Base-by-base conservation (phyloP, 2,888 invertebrate species). In the Sthenelais limicola region DNA sequence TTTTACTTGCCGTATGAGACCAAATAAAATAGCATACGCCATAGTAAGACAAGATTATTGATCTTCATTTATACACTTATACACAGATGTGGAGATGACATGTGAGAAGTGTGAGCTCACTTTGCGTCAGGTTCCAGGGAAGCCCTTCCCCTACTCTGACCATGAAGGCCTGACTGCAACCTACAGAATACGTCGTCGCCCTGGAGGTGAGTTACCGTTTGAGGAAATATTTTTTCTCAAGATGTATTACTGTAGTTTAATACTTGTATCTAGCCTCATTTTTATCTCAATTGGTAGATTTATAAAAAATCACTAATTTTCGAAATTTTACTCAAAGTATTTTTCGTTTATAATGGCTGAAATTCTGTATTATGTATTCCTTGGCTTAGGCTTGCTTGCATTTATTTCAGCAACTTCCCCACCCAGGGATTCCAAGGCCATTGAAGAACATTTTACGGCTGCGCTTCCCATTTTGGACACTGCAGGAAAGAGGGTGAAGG, bases 151-250 rank as follows among this genome's bases (percentile, higher is more conserved):
- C 62, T 87, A 81, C 74, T 87, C 87, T 26, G 87, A 87, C 74
- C 87, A 87, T 74, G 85, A 87, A 75, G 86, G 82, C 3, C 83
- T 87, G 2, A 77, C 75, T 18, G 85, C 84, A 24, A 76, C 58
- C 18, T 77, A 85, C 24, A 73, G 48, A 1, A 71, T 85, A 33
- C 76, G 56, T 32, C 68, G 69, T 28, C 76, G 72, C 35, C 32
- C 75, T 21, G 75, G 76, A 67, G 77, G 78, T 78, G 56, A 38
- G 70, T 24, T 32, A 58, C 58, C 18, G 9, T 28, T 26, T 52
- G 21, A 43, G 43, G 9, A 9, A 43, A 12, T 18, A 12, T 43
- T 43, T n/a, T n/a, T n/a, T n/a, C n/a, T n/a, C n/a, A n/a, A n/a
- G n/a, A n/a, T n/a, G n/a, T n/a, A n/a, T n/a, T n/a, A n/a, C n/a